Evolutionary conservation across 1,140 invertebrate genomes (phyloP).

Genomic region (Mercenaria mercenaria): DNA sequence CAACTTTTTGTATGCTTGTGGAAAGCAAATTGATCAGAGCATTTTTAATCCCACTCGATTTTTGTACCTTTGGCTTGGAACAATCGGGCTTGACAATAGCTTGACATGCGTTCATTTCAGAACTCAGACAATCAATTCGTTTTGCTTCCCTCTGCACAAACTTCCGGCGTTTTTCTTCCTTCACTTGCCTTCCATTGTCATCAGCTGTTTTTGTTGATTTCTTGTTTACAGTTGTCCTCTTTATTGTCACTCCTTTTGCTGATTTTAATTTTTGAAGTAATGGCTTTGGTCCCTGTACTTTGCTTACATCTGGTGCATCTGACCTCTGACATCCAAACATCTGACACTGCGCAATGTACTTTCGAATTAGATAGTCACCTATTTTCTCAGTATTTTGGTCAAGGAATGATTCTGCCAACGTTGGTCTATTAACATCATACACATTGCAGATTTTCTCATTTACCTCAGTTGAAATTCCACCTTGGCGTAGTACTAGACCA

Average conservation of each 20-base stretch:
- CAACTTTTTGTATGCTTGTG: background rate
- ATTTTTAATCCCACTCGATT: conserved; percentile 31
- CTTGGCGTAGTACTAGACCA: conserved; percentile 6
- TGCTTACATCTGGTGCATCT: conserved; percentile 15
- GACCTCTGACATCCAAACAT: background rate
- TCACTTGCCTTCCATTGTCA: conserved; percentile 1
- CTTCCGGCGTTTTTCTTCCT: conserved; percentile 35
- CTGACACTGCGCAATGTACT: background rate
- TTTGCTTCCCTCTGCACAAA: conserved; percentile 10
- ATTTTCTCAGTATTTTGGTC: background rate
- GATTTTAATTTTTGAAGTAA: background rate
- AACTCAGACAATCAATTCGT: conserved; percentile 1
- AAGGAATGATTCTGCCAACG: conserved; percentile 19
- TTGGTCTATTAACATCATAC: background rate
- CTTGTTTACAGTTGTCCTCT: background rate
- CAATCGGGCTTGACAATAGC: conserved; percentile 20
- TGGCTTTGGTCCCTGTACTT: conserved; percentile 19
- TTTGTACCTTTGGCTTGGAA: background rate
- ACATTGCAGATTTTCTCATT: conserved; percentile 41
- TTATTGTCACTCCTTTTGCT: conserved; percentile 38
- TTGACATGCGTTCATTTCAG: conserved; percentile 30
- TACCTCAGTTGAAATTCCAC: conserved; percentile 5
- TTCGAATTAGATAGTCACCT: conserved; percentile 29
- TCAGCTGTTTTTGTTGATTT: background rate
- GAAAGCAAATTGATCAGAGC: background rate